A percentile compares a stretch with the other conserved stretches of the same genome.
phyloP scores from a whole-genome alignment of 1,140 invertebrate genomes.

The Drosophila pallidifrons region DNA sequence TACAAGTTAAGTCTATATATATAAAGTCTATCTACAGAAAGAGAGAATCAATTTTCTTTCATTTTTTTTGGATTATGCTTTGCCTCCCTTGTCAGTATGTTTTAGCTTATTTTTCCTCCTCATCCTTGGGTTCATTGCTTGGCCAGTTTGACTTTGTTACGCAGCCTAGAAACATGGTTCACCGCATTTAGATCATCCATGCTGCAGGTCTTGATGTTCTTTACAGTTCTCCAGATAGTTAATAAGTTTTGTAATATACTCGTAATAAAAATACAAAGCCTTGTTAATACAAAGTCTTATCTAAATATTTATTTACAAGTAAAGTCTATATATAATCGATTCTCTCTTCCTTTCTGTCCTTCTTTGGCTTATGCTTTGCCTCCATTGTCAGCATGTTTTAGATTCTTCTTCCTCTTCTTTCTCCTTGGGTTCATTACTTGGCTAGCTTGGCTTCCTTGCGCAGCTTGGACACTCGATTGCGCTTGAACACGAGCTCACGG shows the following conservation, averaged over 20 bases:
- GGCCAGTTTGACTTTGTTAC: background rate
- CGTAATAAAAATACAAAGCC: conserved; percentile 32
- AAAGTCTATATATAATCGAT: conserved; percentile 38
- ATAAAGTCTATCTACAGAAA: too few species aligned
- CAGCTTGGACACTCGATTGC: too few species aligned
- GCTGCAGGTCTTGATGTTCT: too few species aligned
- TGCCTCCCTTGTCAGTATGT: background rate
- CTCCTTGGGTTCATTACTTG: background rate
- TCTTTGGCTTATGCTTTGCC: conserved; percentile 4
- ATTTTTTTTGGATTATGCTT: background rate
- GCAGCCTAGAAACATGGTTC: too few species aligned
- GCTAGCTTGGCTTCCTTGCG: background rate
- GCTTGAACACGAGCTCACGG: too few species aligned
- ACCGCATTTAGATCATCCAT: too few species aligned
- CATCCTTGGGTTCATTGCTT: background rate
- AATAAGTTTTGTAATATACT: conserved; percentile 57
- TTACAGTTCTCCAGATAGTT: conserved; percentile 41
- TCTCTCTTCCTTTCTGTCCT: background rate
- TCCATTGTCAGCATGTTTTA: background rate
- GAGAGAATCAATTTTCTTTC: background rate
- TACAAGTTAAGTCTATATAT: conserved; percentile 55
- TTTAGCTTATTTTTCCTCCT: too few species aligned
- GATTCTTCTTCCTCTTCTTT: too few species aligned
- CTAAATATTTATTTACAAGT: conserved; percentile 70
- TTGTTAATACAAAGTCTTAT: too few species aligned